Evolutionary conservation across 2,113 vertebrate species (phyloP), one percentile per base, ranked within the genome.

Genomic region (Mustela nigripes): DNA sequence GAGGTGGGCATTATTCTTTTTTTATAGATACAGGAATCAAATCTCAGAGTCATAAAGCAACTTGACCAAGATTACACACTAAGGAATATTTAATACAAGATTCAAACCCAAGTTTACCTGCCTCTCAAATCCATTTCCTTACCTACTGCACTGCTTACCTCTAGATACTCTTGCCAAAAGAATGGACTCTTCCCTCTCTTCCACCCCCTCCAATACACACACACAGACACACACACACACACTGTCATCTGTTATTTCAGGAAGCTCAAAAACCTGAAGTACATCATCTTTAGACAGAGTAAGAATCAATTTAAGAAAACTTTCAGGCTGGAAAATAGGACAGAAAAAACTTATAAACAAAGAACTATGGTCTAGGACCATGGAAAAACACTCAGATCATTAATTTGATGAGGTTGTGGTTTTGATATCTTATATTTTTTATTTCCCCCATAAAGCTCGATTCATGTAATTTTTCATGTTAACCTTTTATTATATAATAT

Each of bases 301-400:
- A 76, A 76, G 24, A 76, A 76, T 7, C 42, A 60, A 26, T 69
- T 62, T 39, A 89, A 24, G 33, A 82, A 36, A 12, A 2, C n/a
- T 16, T 62, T 33, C 5, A 81, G 15, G 24, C 22, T 89, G 63
- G 81, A 50, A 73, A 89, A 90, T 76, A 95, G 42, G 42, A 83
- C 31, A n/a, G 62, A 80, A 19, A 18, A 65, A 53, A 73, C 14
- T 42, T 74, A 19, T 62, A 62, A 45, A 62, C 26, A 89, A 69
- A 85, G 31, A 8, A 50, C n/a, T 60, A 56, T 56, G 16, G 4
- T 53, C 53, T 53, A 53, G 53, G 12, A 79, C 50, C 58, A 48
- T 60, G 94, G 33, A 39, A 91, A 95, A 95, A n/a, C 31, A 76
- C 12, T 67, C 88, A 50, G 26, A 90, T 91, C 45, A 45, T 71